Conservation (phyloP, 2,113 vertebrate species). For the Hassar affinis region DNA sequence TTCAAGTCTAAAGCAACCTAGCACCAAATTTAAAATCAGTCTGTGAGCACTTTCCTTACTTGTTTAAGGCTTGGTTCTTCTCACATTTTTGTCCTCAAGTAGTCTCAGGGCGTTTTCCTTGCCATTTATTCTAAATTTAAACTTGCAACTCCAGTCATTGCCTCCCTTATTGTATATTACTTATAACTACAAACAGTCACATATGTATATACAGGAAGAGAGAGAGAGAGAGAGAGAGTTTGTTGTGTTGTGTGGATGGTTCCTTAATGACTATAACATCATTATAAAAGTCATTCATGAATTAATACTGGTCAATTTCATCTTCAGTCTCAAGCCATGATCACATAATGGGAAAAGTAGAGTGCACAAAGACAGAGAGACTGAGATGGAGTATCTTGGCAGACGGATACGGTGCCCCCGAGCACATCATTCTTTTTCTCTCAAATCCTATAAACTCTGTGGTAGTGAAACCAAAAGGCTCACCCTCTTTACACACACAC, state of each 20-base stretch:
- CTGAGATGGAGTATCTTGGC: conserved; percentile 30
- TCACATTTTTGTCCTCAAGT: background rate
- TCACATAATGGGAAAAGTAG: background rate
- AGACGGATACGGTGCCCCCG: conserved; percentile 17
- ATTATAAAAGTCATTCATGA: background rate
- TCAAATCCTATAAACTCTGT: conserved; percentile 41
- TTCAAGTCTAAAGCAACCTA: background rate
- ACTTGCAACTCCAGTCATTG: background rate
- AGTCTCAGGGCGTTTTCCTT: background rate
- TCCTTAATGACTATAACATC: too few relatives aligned
- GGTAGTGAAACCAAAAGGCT: conserved; percentile 8
- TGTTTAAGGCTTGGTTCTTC: background rate
- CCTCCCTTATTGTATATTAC: background rate
- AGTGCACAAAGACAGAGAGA: background rate
- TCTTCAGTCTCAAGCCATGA: background rate
- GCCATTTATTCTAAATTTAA: background rate
- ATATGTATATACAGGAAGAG: background rate
- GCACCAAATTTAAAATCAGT: background rate
- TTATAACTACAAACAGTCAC: background rate
- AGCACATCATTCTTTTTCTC: conserved; percentile 35
- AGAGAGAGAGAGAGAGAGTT: too few relatives aligned
- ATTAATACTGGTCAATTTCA: background rate
- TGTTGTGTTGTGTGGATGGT: too few relatives aligned
- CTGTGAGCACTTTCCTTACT: background rate
- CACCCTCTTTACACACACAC: background rate